phyloP scores from a whole-genome alignment of 2,113 vertebrate species.

The Hippocampus comes region DNA sequence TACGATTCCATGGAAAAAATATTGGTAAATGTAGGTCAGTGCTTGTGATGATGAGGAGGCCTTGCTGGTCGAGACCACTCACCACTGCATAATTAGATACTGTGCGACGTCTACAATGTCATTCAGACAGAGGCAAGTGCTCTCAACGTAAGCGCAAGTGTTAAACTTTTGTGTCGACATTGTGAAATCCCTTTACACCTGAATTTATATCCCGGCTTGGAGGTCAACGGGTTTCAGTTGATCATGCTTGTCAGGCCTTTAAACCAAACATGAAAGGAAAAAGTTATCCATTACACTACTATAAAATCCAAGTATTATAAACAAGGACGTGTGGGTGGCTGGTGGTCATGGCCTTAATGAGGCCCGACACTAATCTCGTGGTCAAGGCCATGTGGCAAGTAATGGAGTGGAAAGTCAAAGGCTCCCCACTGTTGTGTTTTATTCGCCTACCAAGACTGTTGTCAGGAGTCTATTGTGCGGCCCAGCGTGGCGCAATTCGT shows the following conservation, averaged over 20 bases:
- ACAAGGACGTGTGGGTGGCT: constrained; percentile 4
- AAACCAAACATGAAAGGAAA: constrained; percentile 27
- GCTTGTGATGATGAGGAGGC: no score
- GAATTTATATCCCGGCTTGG: no score
- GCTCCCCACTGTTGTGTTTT: constrained; percentile 41
- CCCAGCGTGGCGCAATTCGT: constrained; percentile 40
- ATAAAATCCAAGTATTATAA: constrained; percentile 18
- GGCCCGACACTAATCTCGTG: constrained; percentile 52
- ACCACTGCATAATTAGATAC: no score
- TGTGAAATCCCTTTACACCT: no score
- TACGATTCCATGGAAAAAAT: no score
- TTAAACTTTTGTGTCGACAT: no score
- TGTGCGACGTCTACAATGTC: no score
- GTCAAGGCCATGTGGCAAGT: constrained; percentile 22
- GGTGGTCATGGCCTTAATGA: constrained; percentile 42
- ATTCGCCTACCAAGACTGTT: constrained; percentile 21
- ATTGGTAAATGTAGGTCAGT: no score
- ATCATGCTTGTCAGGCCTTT: neutral
- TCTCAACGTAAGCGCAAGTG: no score
- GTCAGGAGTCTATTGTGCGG: constrained; percentile 31
- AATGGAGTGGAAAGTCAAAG: constrained; percentile 33
- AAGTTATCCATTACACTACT: constrained; percentile 20
- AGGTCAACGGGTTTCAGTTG: neutral
- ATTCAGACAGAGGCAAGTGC: no score
- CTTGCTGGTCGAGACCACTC: no score